These are phyloP conservation scores for human (Homo sapiens) DNA, from an alignment of 2,113 vertebrate species.

Conservation along the genomic window GRCh38 chr6:38452001-38452500, in stretches of 20 bases:
- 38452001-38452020: background rate
- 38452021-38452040: background rate
- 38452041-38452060: background rate
- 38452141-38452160: background rate
- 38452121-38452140: background rate
- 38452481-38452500: slow-evolving; percentile 64
- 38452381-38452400: slow-evolving; percentile 42
- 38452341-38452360: background rate
- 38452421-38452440: slow-evolving; percentile 42
- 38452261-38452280: background rate
- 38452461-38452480: slow-evolving; percentile 36
- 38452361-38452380: slow-evolving; percentile 11
- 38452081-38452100: background rate
- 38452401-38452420: slow-evolving; percentile 35
- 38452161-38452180: slow-evolving; percentile 5
- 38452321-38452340: background rate
- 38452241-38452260: slow-evolving; percentile 36
- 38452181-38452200: background rate
- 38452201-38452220: background rate
- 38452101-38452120: background rate
- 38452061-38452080: background rate
- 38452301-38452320: background rate
- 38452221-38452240: background rate
- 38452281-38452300: background rate
- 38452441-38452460: slow-evolving; percentile 48